Percentiles rank a stretch among this genome's conserved stretches.
These are phyloP conservation scores for Terrapene triunguis DNA, from an alignment of 2,113 vertebrate genomes.

Conservation along the genomic window DNA sequence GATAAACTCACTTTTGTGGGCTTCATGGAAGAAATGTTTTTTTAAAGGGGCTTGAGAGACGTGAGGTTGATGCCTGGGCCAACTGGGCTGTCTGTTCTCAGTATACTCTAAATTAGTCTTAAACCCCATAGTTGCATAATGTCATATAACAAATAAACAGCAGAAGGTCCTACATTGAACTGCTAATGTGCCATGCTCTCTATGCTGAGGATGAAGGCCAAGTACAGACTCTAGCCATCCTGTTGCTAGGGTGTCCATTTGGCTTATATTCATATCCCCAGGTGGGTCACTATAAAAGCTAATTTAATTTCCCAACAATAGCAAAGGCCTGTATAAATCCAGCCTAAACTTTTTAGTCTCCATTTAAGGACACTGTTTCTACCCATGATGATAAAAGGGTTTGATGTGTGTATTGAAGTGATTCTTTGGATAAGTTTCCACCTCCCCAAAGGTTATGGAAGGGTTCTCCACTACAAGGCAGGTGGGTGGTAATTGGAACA, in stretches of 20 bases:
- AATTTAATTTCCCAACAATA: not conserved
- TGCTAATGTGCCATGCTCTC: not conserved
- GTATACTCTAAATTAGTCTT: not conserved
- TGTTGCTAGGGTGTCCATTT: fast-evolving
- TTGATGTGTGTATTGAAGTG: not conserved
- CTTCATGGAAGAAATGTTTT: not conserved
- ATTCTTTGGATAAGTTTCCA: not conserved
- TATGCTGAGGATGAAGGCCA: not conserved
- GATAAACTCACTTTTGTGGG: not conserved
- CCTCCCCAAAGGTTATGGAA: not conserved
- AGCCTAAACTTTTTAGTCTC: not conserved
- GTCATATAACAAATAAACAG: not conserved
- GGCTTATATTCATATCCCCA: not conserved
- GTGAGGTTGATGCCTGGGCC: not conserved
- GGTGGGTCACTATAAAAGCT: not conserved
- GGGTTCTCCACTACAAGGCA: not conserved
- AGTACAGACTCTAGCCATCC: not conserved
- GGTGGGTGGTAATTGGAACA: not conserved
- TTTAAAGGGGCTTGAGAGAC: not conserved
- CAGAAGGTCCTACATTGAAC: not conserved
- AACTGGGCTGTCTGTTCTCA: not conserved
- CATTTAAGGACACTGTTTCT: not conserved
- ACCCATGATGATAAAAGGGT: not conserved
- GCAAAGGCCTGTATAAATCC: not conserved
- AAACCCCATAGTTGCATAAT: not conserved